Conservation (phyloP, 2,113 vertebrate genomes). For the Mionectes macconnelli region DNA sequence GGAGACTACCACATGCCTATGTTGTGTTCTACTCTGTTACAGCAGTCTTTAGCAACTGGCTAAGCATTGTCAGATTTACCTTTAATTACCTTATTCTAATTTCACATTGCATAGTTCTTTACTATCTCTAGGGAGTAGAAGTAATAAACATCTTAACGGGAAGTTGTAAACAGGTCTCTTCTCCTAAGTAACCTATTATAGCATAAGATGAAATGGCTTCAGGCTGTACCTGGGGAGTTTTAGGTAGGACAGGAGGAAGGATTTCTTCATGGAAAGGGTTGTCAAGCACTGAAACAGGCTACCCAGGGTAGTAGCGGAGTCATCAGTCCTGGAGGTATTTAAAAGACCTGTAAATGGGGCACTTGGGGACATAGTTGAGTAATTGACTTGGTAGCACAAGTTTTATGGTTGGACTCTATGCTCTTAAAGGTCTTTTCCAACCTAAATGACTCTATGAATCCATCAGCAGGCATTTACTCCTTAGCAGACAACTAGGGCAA, state of each 20-base stretch:
- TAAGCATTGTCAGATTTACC: background rate
- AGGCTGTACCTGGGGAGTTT: background rate
- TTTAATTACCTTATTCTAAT: background rate
- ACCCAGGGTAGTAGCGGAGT: background rate
- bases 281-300: background rate
- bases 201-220: background rate
- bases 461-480: background rate
- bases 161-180: background rate
- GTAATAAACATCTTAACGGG: background rate
- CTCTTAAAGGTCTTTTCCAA: background rate
- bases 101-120: background rate
- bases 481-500: background rate
- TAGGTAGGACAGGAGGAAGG: background rate
- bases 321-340: background rate
- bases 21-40: accelerated
- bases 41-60: background rate
- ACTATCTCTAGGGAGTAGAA: background rate
- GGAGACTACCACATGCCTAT: background rate
- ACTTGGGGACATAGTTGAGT: background rate
- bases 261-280: background rate
- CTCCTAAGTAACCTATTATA: background rate
- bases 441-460: background rate
- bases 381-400: background rate
- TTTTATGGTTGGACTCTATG: background rate
- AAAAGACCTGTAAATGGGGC: background rate